Evolutionary conservation across 2,113 vertebrate species (phyloP), one percentile per base, ranked within the genome.

Genomic region (Sylvilagus bachmani): DNA sequence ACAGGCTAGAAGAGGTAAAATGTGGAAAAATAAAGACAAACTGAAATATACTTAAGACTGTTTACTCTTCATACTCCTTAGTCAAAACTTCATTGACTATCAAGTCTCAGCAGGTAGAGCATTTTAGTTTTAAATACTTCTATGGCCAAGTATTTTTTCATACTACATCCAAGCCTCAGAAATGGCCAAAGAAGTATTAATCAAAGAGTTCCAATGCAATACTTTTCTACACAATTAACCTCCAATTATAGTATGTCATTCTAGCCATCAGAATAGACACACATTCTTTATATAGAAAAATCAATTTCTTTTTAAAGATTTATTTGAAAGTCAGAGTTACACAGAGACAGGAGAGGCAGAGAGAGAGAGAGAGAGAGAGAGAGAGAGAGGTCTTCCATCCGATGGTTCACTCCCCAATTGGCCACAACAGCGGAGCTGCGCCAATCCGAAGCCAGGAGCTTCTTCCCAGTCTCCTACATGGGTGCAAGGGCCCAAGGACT

Each of bases 1-100:
- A 77, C 9, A 89, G 7, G 61, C 5, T 66, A 8, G 0, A 75
- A 29, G 6, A 61, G 17, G 25, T 4, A 81, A 80, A 71, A 51
- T 31, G 69, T 19, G 22, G 17, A 53, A 70, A 91, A 94, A 67
- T n/a, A 81, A 83, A 89, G 22, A 71, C 22, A 53, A 75, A 29
- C 3, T 74, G 36, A 94, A 91, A 69, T 67, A 74, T 4, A 66
- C 2, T 29, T 74, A 82, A 79, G 44, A 89, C 10, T 86, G 25
- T 77, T 80, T 51, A 67, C 5, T 74, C 64, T 89, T 91, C 74
- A 73, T 38, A 71, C 5, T 38, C 31, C 27, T 31, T 80, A 16
- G n/a, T 84, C 79, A 44, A 85, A 87, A 73, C 17, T 38, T 90
- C 51, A 89, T 5, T 89, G 33, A 86, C 5, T 90, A 38, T 62